Base-by-base conservation (phyloP, 64 coral and sea anemone genomes). In the Pocillopora damicornis region DNA sequence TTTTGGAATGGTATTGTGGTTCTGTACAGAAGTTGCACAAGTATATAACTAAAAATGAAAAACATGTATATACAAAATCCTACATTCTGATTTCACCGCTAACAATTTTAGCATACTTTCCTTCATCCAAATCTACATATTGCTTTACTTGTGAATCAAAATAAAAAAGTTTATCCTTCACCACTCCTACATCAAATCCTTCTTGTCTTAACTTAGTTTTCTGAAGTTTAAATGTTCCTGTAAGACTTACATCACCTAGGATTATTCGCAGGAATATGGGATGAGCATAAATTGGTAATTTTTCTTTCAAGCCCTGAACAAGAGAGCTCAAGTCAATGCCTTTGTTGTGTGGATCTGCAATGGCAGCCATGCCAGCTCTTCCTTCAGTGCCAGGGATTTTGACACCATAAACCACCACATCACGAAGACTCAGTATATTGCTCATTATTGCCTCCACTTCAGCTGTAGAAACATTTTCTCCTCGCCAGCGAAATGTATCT, bases 401-500 rank as follows among this genome's bases (percentile, higher is more conserved):
- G 2, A 98, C 96, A 11, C 96, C 96, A 78, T 90, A 98, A 0
- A 87, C 96, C 35, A 95, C 90, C 7, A 94, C 96, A 75, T 91
- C 89, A 20, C 88, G 63, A 26, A 92, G 73, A 26, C 93, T 93
- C 15, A 98, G 23, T 22, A 89, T 57, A 2, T 98, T 94, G 62
- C 79, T 91, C n/a, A 94, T 82, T 25, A 86, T 87, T 67, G 92
- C 93, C 59, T 98, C 96, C 0, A 98, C 96, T 83, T 98, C 96
- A 63, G 93, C 77, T 20, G 96, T 98, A 26, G 96, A 98, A 45
- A 98, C 96, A 88, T 98, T 98, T 69, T 98, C 96, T 22, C 96
- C 96, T 14, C 73, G 87, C 96, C 96, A 98, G 77, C 92, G 96
- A 87, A 98, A 98, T 11, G 96, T 98, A 45, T 98, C 96, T 78